A percentile compares a stretch with the other conserved stretches of the same genome.
Conservation (phyloP, 2,113 vertebrate species). For the Pycnonotus jocosus region DNA sequence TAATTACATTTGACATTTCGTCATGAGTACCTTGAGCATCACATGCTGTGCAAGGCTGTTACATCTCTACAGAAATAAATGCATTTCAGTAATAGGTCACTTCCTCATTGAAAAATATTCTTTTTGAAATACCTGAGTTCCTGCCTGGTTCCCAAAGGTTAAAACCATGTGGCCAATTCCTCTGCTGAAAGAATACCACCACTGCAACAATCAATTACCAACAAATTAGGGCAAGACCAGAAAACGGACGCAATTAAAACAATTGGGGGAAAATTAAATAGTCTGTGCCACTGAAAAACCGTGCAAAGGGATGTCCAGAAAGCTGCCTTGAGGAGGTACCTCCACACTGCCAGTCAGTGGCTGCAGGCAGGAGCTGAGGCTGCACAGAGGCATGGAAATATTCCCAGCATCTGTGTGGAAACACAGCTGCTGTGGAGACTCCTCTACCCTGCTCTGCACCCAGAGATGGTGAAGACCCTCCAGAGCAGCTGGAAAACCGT, state of each 20-base stretch:
- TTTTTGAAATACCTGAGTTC: background rate
- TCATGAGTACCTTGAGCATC: background rate
- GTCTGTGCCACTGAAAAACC: background rate
- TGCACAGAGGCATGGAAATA: background rate
- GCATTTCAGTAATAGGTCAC: background rate
- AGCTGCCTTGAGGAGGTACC: background rate
- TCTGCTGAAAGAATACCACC: background rate
- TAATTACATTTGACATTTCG: background rate
- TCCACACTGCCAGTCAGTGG: no score
- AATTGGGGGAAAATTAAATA: background rate
- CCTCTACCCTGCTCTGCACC: background rate
- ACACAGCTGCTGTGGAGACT: background rate
- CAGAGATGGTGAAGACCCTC: background rate
- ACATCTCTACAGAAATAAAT: background rate
- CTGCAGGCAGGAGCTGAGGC: background rate
- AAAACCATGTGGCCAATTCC: background rate
- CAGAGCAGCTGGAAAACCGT: background rate
- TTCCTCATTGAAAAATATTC: background rate
- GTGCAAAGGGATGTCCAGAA: background rate
- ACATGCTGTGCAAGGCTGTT: background rate
- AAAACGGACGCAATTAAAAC: background rate
- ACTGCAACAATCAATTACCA: background rate
- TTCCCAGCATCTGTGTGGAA: background rate
- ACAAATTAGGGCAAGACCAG: background rate
- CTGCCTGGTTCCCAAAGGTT: rapidly evolving